Evolutionary conservation across 1,140 invertebrate genomes (phyloP).

Genomic region (Philaenus spumarius): DNA sequence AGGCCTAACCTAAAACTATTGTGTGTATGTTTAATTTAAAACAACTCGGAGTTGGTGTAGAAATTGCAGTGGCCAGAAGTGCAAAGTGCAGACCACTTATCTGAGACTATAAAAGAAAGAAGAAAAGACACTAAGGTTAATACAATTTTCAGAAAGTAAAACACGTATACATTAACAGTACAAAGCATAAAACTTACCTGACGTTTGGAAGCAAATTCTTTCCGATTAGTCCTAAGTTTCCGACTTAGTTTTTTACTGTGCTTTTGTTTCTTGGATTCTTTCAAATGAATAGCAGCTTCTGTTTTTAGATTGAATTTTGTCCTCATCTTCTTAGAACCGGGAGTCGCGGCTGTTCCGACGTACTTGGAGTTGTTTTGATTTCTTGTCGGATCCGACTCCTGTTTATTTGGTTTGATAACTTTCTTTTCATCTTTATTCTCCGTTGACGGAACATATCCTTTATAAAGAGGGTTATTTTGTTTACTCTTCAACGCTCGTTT

Average conservation of each 20-base stretch:
- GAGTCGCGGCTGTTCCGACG: constrained; percentile 53
- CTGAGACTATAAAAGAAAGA: no score
- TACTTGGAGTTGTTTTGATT: constrained; percentile 38
- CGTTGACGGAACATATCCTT: constrained; percentile 37
- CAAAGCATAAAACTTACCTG: constrained; percentile 36
- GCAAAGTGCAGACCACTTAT: no score
- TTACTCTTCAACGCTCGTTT: constrained; percentile 28
- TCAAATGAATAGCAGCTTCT: constrained; percentile 39
- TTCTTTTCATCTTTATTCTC: constrained; percentile 22
- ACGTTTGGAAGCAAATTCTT: constrained; percentile 46
- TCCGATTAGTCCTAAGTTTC: constrained; percentile 39
- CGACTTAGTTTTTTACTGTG: constrained; percentile 39
- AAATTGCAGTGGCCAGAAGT: no score
- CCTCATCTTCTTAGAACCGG: constrained; percentile 53
- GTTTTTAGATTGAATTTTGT: constrained; percentile 56
- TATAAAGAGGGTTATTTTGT: constrained; percentile 48
- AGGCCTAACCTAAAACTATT: no score
- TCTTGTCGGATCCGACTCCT: not conserved
- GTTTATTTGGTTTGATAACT: constrained; percentile 12
- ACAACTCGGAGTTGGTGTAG: no score
- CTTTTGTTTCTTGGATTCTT: constrained; percentile 23
- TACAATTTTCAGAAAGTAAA: no score
- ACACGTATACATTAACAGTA: no score
- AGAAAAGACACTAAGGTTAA: no score
- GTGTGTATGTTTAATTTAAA: no score